Conservation (phyloP, 2,797 vertebrate species). For the Mycteria americana region DNA sequence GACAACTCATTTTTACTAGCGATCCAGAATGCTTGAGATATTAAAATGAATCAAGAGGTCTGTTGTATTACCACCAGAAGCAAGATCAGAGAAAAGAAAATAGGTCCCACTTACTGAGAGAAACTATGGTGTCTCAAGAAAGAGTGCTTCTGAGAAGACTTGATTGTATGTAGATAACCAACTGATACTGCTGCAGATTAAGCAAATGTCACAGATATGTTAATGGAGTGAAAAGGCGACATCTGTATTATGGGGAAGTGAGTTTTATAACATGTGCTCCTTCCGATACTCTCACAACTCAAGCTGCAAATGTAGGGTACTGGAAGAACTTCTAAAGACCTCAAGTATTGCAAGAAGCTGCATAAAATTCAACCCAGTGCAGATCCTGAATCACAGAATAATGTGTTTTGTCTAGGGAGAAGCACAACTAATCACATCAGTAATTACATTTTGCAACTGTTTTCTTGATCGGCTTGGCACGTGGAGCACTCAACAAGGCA, state of each 20-base stretch:
- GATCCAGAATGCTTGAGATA: background rate
- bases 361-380: background rate
- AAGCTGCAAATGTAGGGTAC: background rate
- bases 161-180: background rate
- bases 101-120: background rate
- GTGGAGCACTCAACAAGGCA: background rate
- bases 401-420: background rate
- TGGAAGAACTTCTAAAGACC: background rate
- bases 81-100: background rate
- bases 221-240: background rate
- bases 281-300: background rate
- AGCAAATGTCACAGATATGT: background rate
- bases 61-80: background rate
- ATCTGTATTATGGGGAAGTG: background rate
- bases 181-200: background rate
- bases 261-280: background rate
- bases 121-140: background rate
- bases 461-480: background rate
- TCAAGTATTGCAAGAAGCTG: background rate
- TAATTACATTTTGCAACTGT: background rate
- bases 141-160: background rate
- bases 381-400: background rate
- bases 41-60: background rate
- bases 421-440: background rate
- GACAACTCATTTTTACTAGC: background rate